Conservation (phyloP, 2,797 vertebrate species). For the Halcyon smyrnensis region DNA sequence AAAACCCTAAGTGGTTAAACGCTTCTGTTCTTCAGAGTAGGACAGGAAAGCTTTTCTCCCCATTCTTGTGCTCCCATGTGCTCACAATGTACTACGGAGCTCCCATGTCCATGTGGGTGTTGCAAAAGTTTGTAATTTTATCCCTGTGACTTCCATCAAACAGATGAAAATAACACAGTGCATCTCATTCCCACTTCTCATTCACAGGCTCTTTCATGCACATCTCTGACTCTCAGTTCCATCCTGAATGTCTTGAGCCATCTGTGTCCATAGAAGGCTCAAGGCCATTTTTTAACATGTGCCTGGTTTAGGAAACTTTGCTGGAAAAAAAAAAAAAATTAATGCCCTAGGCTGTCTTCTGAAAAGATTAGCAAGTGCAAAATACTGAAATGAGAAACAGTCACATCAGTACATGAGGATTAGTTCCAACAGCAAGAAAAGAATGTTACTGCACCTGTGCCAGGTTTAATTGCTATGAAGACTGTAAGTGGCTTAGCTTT, state of each 20-base stretch:
- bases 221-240: not conserved
- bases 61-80: not conserved
- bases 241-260: not conserved
- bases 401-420: not conserved
- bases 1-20: not conserved
- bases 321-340: not conserved
- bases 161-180: not conserved
- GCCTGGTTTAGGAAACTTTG: not conserved
- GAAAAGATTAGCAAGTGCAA: not conserved
- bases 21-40: not conserved
- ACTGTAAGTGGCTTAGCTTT: not conserved
- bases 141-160: not conserved
- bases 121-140: not conserved
- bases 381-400: constrained; percentile 3
- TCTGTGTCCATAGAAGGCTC: not conserved
- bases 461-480: not conserved
- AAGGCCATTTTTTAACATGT: not conserved
- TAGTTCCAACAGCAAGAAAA: not conserved
- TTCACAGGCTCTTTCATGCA: not conserved
- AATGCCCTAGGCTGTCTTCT: not conserved
- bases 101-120: not conserved
- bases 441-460: not conserved
- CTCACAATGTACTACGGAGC: not conserved
- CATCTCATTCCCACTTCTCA: not conserved
- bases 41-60: not conserved